These are phyloP conservation scores for Diadophis punctatus DNA, from an alignment of 2,113 vertebrate species.

Conservation along the genomic window DNA sequence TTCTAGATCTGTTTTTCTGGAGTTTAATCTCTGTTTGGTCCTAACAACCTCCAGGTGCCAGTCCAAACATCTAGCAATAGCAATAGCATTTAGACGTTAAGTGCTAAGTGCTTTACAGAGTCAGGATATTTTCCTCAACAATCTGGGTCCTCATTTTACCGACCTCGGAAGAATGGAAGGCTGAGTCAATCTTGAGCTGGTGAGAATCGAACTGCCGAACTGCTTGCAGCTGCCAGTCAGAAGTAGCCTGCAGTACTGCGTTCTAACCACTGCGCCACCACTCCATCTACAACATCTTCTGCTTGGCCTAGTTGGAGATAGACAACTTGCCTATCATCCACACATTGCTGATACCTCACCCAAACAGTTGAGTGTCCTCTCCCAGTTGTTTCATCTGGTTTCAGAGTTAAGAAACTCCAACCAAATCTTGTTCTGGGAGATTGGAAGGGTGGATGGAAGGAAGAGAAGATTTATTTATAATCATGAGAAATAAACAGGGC, in stretches of 20 bases:
- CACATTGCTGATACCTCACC: neutral
- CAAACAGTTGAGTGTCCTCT: neutral
- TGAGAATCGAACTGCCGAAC: too few relatives aligned
- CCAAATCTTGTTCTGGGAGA: constrained; percentile 49
- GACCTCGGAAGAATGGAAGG: too few relatives aligned
- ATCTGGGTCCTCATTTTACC: too few relatives aligned
- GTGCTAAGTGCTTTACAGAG: too few relatives aligned
- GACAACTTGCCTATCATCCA: neutral
- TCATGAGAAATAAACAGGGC: constrained; percentile 71
- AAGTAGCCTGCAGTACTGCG: too few relatives aligned
- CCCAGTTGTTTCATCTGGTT: constrained; percentile 38
- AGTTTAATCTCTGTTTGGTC: neutral
- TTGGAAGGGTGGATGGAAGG: constrained; percentile 45
- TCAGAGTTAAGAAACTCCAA: constrained; percentile 27
- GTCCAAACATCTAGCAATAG: neutral
- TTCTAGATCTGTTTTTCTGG: neutral
- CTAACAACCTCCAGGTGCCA: neutral
- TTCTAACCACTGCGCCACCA: too few relatives aligned
- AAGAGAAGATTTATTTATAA: constrained; percentile 74
- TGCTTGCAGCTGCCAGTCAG: too few relatives aligned
- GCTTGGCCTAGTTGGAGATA: neutral
- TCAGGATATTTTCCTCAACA: too few relatives aligned
- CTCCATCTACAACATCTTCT: neutral
- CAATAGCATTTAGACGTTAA: too few relatives aligned
- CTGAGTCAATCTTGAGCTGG: too few relatives aligned